Conservation (phyloP, 2,797 vertebrate species). For the Phyllotis vaccarum region DNA sequence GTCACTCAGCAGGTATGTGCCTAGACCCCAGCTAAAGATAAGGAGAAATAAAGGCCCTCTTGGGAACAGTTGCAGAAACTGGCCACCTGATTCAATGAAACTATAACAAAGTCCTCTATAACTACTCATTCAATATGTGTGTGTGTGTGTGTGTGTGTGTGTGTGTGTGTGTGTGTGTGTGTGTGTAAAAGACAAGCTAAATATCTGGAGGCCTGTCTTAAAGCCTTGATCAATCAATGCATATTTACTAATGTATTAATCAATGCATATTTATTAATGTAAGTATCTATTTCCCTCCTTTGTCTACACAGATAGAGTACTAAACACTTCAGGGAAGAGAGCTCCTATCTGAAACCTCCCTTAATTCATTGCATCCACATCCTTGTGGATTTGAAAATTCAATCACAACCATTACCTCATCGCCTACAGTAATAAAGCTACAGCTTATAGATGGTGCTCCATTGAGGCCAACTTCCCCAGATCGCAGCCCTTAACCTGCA, state of each 20-base stretch:
- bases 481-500: not conserved
- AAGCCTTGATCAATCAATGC: not conserved
- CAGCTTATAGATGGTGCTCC: not conserved
- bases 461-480: rapidly evolving
- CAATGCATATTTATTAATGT: not conserved
- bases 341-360: not conserved
- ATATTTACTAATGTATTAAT: not conserved
- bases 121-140: not conserved
- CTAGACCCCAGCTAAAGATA: not conserved
- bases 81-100: not conserved
- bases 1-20: not conserved
- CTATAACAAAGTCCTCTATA: not conserved
- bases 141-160: too few species aligned
- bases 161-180: too few species aligned
- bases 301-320: not conserved
- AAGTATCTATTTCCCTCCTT: not conserved
- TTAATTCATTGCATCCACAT: not conserved
- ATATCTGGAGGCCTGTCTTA: not conserved
- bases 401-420: not conserved
- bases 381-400: not conserved
- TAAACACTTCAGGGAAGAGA: not conserved
- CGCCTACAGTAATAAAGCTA: not conserved
- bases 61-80: not conserved
- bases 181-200: not conserved
- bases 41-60: not conserved